Conservation (phyloP, 1,140 invertebrate species). For the Stenopsyche tienmushanensis region DNA sequence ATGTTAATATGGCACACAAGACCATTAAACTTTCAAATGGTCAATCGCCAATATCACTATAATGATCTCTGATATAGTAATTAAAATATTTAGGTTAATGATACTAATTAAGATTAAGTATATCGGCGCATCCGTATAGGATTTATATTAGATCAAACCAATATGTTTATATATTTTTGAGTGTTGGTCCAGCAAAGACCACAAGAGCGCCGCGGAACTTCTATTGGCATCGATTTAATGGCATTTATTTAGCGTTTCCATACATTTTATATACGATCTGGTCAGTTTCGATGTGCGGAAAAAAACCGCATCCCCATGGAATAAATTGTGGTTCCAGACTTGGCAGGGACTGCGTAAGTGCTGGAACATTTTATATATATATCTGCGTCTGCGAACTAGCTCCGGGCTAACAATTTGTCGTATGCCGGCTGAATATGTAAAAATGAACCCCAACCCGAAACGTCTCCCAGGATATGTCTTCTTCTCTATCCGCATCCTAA, state of each 20-base stretch:
- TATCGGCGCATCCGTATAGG: too few species aligned
- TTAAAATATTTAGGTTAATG: too few species aligned
- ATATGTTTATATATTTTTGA: too few species aligned
- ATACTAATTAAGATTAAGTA: too few species aligned
- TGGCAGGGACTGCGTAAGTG: background rate
- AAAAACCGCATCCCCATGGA: slow-evolving; percentile 5
- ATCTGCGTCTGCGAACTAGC: background rate
- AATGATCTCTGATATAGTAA: too few species aligned
- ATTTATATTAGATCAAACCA: too few species aligned
- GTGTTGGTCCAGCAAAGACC: too few species aligned
- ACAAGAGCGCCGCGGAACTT: too few species aligned
- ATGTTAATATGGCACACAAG: too few species aligned
- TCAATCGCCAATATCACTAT: too few species aligned
- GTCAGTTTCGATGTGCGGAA: slow-evolving; percentile 7
- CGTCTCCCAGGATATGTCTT: background rate
- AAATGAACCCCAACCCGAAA: background rate
- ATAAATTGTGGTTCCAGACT: slow-evolving; percentile 2
- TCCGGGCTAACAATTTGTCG: slow-evolving; percentile 33
- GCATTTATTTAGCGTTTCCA: slow-evolving; percentile 5
- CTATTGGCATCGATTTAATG: too few species aligned
- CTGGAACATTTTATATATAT: background rate
- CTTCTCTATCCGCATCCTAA: background rate
- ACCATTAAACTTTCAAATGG: too few species aligned
- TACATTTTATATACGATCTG: slow-evolving; percentile 7
- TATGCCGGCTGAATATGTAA: slow-evolving; percentile 36